Base-by-base conservation (phyloP, 2,113 vertebrate genomes). In the Prietella phreatophila region DNA sequence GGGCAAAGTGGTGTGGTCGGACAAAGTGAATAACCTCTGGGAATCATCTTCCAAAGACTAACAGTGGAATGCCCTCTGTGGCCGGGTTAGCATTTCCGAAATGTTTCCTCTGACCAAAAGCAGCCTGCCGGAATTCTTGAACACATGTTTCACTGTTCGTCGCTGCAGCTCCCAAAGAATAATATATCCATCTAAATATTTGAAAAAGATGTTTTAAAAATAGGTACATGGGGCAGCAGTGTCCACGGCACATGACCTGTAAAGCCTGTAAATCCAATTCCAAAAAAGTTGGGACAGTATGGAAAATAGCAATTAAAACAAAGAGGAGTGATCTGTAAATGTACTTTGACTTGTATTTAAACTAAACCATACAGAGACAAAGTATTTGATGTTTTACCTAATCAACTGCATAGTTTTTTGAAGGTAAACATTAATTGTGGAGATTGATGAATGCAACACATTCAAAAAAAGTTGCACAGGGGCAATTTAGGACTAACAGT, bases 1-100 rank as follows among this genome's bases (percentile, higher is more conserved):
- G 89, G 93, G 91, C 91, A 94, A 90, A 91, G 91, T 86, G 90
- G 86, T 93, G 93, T 90, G 93, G 92, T 89, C 92, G 92, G 93
- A 93, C 93, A 92, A 91, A 82, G 85, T 60, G 61, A 42, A 86
- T 79, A 87, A 89, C 86, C 92, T 90, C 91, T 89, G 93, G 91
- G 89, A 89, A 87, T 86, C 91, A 89, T 88, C 90, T 87, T 89
- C 85, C 91, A 88, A 79, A 89, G 87, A 86, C 91, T 76, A 91
- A 92, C 91, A 93, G 91, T 47, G 78, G 92, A 90, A 94, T 89
- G 92, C 91, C 93, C 93, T 92, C 90, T 93, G 93, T 84, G 93
- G 92, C 93, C 86, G 76, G 86, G 47, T 69, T 85, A 88, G 89
- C 91, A 91, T 91, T 91, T 94, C 91, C 91, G 85, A 87, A 91